Percentiles rank a stretch among this genome's conserved stretches.
phyloP scores from a whole-genome alignment of 2,113 vertebrate genomes.

The Rhegmatorhina hoffmannsi region DNA sequence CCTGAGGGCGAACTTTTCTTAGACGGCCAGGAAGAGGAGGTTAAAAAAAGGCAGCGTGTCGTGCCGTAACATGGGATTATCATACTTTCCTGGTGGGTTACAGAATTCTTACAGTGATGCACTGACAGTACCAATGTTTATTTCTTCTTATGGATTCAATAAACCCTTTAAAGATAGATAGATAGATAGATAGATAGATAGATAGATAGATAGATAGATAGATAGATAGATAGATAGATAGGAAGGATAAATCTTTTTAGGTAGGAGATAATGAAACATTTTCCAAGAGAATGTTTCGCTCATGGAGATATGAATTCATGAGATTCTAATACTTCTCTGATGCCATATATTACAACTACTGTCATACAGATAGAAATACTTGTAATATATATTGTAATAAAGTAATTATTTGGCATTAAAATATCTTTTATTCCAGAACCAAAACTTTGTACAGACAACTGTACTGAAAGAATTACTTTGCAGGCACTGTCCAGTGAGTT shows the following conservation, averaged over 20 bases:
- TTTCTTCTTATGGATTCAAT: not conserved
- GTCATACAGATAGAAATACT: not conserved
- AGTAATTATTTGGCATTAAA: not conserved
- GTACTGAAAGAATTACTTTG: not conserved
- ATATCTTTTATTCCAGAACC: not conserved
- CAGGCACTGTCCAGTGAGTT: not conserved
- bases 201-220: not conserved
- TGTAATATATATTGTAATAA: not conserved
- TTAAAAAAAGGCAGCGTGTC: not conserved
- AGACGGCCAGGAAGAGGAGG: not conserved
- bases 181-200: too few relatives aligned
- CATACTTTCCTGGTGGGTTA: not conserved
- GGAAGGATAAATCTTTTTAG: not conserved
- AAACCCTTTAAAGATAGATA: not conserved
- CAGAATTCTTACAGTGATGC: not conserved
- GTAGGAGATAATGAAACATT: not conserved
- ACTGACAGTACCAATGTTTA: rapidly evolving
- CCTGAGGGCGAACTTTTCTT: not conserved
- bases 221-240: too few relatives aligned
- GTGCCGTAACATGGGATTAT: not conserved
- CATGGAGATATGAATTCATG: not conserved
- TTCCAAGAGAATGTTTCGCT: not conserved
- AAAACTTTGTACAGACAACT: not conserved
- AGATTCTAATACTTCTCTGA: not conserved
- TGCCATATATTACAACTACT: not conserved